Base-by-base conservation (phyloP, 2,888 invertebrate species). In the Ophion obscuratus region DNA sequence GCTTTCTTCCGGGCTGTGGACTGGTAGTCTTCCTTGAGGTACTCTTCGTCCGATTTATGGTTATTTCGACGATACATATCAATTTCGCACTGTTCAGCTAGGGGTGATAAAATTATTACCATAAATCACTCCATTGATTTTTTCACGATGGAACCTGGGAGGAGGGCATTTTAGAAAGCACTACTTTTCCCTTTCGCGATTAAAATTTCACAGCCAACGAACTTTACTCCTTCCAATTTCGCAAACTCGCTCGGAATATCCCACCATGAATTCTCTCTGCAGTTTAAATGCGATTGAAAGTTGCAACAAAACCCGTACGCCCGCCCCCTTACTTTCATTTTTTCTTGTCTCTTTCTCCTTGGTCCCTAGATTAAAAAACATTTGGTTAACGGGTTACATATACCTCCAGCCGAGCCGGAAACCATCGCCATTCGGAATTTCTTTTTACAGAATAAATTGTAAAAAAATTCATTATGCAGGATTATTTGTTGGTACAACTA, bases 211-310 rank as follows among this genome's bases (percentile, higher is more conserved):
- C 73, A 66, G 59, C 57, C 61, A 47, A 17, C 27, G 24, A 79
- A 80, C 80, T 80, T 73, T 73, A 31, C 70, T 79, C 71, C 57
- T 66, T 64, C 64, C 64, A 71, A 24, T 80, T 67, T 71, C 64
- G 7, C 24, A 80, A 71, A 80, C 71, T 80, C 71, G n/a, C 20
- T 11, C 36, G 27, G 20, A 79, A 40, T 53, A 73, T 53, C 62
- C 24, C 70, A 5, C 24, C 47, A 5, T 27, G 53, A 53, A 24
- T 71, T 64, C 53, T 71, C 71, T 24, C 24, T 70, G n/a, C 59
- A 79, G 27, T 70, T 64, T 31, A 44, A 79, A 79, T 79, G 53
- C 80, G 36, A 80, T 80, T 80, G 80, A 80, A 70, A 80, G 73
- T 71, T 80, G n/a, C n/a, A 73, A 73, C 71, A 79, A 80, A 80